Evolutionary conservation across 2,888 invertebrate genomes (phyloP).

Genomic region (Microdon myrmicae): DNA sequence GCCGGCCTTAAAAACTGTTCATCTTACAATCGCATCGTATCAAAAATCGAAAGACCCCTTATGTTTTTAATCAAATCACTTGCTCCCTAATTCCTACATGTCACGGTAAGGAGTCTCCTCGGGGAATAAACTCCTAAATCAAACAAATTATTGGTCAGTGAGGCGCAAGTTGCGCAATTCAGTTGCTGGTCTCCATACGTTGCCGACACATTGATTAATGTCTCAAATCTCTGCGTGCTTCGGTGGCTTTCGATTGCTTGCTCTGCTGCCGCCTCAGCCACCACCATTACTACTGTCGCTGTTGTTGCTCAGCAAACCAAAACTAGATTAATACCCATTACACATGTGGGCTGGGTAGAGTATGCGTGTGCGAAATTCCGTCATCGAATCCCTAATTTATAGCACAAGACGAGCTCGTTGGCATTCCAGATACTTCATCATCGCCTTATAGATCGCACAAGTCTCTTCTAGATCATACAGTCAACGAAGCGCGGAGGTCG

Average conservation of each 20-base stretch:
- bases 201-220: constrained; percentile 48
- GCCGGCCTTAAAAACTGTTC: no score
- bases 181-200: constrained; percentile 17
- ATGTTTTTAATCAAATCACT: constrained; percentile 5
- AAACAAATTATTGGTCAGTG: constrained; percentile 36
- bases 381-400: constrained; percentile 45
- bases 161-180: constrained; percentile 25
- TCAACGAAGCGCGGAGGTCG: constrained; percentile 15
- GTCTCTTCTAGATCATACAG: constrained; percentile 19
- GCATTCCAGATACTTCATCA: constrained; percentile 23
- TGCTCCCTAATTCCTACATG: not conserved
- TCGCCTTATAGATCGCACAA: constrained; percentile 18
- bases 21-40: no score
- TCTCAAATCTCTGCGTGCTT: constrained; percentile 21
- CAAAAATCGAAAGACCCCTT: no score
- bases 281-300: no score
- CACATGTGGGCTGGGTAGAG: constrained; percentile 15
- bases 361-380: constrained; percentile 23
- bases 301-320: no score
- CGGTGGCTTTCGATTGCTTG: constrained; percentile 13
- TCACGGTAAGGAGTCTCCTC: constrained; percentile 17
- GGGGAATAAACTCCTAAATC: constrained; percentile 33
- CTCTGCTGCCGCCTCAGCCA: not conserved
- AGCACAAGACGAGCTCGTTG: constrained; percentile 11
- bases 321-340: constrained; percentile 47